phyloP scores from a whole-genome alignment of 64 coral and sea anemone genomes.

The Dendronephthya gigantea region DNA sequence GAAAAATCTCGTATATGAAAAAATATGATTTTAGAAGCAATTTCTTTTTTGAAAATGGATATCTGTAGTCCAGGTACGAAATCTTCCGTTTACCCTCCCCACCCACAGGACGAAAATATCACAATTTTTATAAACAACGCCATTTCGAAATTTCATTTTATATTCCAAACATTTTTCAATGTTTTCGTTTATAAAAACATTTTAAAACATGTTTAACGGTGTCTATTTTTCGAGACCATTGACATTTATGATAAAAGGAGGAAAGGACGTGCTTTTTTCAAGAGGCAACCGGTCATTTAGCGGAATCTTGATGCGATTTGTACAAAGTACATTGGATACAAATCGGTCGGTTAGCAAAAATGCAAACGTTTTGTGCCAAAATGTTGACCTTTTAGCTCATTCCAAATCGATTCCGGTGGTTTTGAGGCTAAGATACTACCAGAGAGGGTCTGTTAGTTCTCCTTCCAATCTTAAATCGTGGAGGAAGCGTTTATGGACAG shows the following conservation, averaged over 20 bases:
- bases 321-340: background rate
- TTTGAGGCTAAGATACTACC: background rate
- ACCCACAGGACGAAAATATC: too few relatives aligned
- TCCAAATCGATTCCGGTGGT: background rate
- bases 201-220: background rate
- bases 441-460: background rate
- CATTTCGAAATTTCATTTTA: too few relatives aligned
- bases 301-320: background rate
- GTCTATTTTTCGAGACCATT: background rate
- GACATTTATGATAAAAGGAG: background rate
- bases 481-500: constrained; percentile 30
- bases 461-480: background rate
- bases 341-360: background rate
- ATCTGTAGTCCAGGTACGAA: too few relatives aligned
- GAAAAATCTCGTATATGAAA: too few relatives aligned
- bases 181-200: too few relatives aligned
- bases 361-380: background rate
- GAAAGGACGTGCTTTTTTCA: too few relatives aligned
- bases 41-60: too few relatives aligned
- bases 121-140: too few relatives aligned
- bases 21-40: too few relatives aligned
- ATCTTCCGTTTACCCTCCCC: too few relatives aligned
- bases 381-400: background rate
- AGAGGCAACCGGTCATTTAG: background rate
- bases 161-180: too few relatives aligned